Percentiles rank a stretch among this genome's conserved stretches.
These are phyloP conservation scores for Polyploca ridens DNA, from an alignment of 2,888 invertebrate species.

Conservation along the genomic window DNA sequence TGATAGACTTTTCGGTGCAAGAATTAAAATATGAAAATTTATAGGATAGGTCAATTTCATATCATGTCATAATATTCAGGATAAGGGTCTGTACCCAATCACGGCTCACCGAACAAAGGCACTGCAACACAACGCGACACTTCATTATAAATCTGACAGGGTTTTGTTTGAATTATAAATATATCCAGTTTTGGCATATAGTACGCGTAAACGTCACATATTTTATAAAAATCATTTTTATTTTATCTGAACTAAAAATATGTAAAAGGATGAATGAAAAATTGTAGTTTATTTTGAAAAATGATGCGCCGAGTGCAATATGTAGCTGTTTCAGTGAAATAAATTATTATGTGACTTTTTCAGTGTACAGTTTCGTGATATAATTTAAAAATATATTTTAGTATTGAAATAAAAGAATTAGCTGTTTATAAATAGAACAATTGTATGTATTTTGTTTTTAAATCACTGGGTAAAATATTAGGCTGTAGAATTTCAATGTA, in stretches of 20 bases:
- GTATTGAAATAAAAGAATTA: too few relatives aligned
- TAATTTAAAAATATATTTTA: too few relatives aligned
- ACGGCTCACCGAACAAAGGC: constrained; percentile 24
- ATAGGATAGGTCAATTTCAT: not conserved
- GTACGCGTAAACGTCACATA: not conserved
- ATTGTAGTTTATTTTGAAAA: not conserved
- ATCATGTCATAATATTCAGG: constrained; percentile 15
- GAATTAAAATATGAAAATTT: not conserved
- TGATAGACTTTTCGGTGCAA: not conserved
- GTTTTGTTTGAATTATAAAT: constrained; percentile 6
- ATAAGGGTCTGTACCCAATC: constrained; percentile 16
- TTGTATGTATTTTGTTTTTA: too few relatives aligned
- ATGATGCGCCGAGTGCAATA: not conserved
- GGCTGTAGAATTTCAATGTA: too few relatives aligned
- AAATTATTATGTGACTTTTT: too few relatives aligned
- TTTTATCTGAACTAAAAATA: not conserved
- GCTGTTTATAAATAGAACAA: too few relatives aligned
- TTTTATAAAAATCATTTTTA: not conserved
- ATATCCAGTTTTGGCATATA: not conserved
- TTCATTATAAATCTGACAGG: constrained; percentile 12
- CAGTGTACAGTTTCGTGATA: too few relatives aligned
- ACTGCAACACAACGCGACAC: constrained; percentile 17
- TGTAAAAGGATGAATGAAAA: not conserved
- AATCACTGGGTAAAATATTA: too few relatives aligned
- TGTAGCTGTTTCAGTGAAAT: not conserved